phyloP scores from a whole-genome alignment of 1,140 invertebrate species.

The Drosophila jambulina region DNA sequence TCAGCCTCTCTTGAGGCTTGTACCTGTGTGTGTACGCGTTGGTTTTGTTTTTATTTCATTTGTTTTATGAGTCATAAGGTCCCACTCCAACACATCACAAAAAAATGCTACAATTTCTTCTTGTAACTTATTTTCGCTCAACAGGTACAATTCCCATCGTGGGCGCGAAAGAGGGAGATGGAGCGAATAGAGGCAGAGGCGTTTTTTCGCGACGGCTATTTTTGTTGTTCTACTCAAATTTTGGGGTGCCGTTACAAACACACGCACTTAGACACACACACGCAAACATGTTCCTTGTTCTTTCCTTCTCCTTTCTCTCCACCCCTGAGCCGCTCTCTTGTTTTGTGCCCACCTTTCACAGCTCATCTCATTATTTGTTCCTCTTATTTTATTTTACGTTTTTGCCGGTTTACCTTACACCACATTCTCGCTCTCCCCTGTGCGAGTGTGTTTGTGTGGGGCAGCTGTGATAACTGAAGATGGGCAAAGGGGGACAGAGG shows the following conservation, averaged over 20 bases:
- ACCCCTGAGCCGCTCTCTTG: slow-evolving; percentile 30
- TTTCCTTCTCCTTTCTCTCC: slow-evolving; percentile 1
- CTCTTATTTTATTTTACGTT: slow-evolving; percentile 48
- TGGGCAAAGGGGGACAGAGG: slow-evolving; percentile 11
- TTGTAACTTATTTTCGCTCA: slow-evolving; percentile 72
- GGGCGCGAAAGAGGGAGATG: slow-evolving; percentile 43
- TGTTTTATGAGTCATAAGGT: slow-evolving; percentile 70
- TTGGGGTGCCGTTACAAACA: slow-evolving; percentile 51
- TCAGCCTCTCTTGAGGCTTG: slow-evolving; percentile 35
- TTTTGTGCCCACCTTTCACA: slow-evolving; percentile 48
- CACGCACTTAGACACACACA: slow-evolving; percentile 12
- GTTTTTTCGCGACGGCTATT: slow-evolving; percentile 48
- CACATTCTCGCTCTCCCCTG: slow-evolving; percentile 23
- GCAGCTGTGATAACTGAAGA: slow-evolving; percentile 65
- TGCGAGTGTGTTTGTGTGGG: slow-evolving; percentile 44
- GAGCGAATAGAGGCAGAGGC: slow-evolving; percentile 19
- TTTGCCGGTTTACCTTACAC: slow-evolving; percentile 78
- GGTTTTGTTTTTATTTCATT: slow-evolving; percentile 64
- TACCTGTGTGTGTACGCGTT: slow-evolving; percentile 38
- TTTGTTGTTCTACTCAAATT: slow-evolving; percentile 49
- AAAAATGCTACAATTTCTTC: slow-evolving; percentile 49
- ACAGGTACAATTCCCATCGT: slow-evolving; percentile 67
- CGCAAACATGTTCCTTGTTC: slow-evolving; percentile 9
- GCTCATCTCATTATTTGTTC: slow-evolving; percentile 63
- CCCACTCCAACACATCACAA: slow-evolving; percentile 19